These are phyloP conservation scores for Rhinolophus ferrumequinum DNA, from an alignment of 2,113 vertebrate species.

Conservation along the genomic window DNA sequence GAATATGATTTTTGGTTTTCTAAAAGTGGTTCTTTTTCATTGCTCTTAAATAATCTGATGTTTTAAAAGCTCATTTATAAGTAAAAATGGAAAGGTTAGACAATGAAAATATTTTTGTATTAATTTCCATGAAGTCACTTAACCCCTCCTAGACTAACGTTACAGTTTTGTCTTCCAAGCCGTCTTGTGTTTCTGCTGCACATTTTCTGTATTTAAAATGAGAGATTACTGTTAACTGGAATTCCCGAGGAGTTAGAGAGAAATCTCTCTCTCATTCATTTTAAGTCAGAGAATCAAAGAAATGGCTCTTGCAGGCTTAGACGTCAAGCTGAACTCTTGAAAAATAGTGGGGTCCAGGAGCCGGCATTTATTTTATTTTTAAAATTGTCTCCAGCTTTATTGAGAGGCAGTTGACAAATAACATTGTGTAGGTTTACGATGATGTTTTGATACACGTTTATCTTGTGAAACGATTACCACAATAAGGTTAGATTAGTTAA, in stretches of 20 bases:
- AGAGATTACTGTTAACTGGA: constrained; percentile 21
- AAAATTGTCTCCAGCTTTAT: not conserved
- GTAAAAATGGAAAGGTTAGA: constrained; percentile 44
- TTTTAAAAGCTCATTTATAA: not conserved
- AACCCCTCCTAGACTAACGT: not conserved
- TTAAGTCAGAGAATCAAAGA: not conserved
- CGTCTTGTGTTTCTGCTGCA: not conserved
- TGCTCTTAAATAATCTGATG: not conserved
- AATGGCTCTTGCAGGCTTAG: not conserved
- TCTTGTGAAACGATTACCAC: not conserved
- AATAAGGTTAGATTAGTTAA: not conserved
- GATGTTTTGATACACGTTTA: not conserved
- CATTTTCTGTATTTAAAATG: not conserved
- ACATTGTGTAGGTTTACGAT: not conserved
- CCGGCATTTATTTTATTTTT: not conserved
- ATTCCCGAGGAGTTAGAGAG: not conserved
- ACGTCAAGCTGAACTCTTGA: not conserved
- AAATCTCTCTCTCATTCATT: not conserved
- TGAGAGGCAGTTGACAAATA: not conserved
- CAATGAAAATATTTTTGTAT: constrained; percentile 52
- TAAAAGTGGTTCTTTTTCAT: not conserved
- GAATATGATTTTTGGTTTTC: constrained; percentile 22
- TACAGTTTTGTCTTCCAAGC: not conserved
- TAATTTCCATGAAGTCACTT: not conserved
- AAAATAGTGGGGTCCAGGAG: not conserved